Evolutionary conservation across 2,797 vertebrate genomes (phyloP).

Genomic region (Esox masquinongy): DNA sequence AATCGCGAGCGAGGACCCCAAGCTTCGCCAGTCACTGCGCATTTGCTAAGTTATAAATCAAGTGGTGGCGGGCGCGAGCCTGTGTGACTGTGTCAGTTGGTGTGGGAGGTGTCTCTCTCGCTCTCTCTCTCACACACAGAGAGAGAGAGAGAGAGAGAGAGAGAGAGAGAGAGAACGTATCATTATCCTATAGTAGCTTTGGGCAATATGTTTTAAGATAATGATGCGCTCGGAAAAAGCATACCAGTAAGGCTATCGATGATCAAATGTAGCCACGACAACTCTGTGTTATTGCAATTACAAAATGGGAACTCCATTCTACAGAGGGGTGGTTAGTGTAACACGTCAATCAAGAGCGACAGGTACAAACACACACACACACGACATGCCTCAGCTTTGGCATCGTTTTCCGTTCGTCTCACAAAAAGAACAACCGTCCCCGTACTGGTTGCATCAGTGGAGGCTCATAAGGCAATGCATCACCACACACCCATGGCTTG

Average conservation of each 20-base stretch:
- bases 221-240: background rate
- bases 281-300: background rate
- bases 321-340: background rate
- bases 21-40: constrained; percentile 65
- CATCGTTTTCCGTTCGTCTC: background rate
- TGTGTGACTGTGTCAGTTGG: background rate
- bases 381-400: constrained; percentile 8
- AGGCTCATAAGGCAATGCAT: background rate
- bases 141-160: background rate
- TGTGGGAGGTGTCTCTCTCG: background rate
- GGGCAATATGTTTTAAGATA: background rate
- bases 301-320: background rate
- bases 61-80: constrained; percentile 21
- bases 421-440: background rate
- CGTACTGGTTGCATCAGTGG: background rate
- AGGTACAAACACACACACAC: constrained; percentile 10
- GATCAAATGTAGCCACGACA: background rate
- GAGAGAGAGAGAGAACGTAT: background rate
- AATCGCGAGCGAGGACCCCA: constrained; percentile 53
- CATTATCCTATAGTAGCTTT: background rate
- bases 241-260: background rate
- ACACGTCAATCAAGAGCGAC: background rate
- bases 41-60: constrained; percentile 72
- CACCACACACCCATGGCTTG: background rate
- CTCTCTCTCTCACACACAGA: constrained; percentile 1